Conservation (phyloP, 2,113 vertebrate genomes). For the Cololabis saira region DNA sequence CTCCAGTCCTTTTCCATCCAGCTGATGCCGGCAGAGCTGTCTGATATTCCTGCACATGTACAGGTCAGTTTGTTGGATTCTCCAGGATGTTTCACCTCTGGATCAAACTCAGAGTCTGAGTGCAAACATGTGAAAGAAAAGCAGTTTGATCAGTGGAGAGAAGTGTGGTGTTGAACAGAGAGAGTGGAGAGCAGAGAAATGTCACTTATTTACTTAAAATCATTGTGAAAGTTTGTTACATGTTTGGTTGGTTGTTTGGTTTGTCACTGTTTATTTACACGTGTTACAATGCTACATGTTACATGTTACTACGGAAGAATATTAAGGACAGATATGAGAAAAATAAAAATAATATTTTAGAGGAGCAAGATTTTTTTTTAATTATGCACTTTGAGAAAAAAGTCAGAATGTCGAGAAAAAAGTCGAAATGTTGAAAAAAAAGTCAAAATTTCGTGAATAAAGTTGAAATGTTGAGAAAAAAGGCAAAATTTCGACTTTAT, state of each 20-base stretch:
- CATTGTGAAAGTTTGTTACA: not conserved
- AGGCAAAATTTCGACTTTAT: too few species aligned
- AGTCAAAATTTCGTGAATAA: too few species aligned
- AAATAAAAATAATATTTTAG: too few species aligned
- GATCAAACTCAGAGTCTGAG: slow-evolving; percentile 42
- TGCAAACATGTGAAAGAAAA: slow-evolving; percentile 23
- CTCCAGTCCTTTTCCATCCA: slow-evolving; percentile 48
- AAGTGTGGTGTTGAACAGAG: slow-evolving; percentile 9
- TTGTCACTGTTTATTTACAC: not conserved
- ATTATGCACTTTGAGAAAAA: too few species aligned
- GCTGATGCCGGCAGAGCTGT: rapidly evolving
- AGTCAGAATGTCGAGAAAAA: too few species aligned
- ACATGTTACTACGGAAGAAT: too few species aligned
- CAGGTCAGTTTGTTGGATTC: not conserved
- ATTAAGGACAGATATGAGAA: too few species aligned
- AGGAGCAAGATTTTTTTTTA: too few species aligned
- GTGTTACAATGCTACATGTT: too few species aligned
- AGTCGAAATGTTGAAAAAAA: too few species aligned
- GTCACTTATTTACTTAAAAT: not conserved
- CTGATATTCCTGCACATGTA: not conserved
- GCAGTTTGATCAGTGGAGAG: slow-evolving; percentile 9
- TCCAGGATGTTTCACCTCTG: slow-evolving; percentile 10
- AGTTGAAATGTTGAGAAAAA: too few species aligned
- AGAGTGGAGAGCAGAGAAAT: slow-evolving; percentile 1
- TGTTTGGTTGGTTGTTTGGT: not conserved